These are phyloP conservation scores for Pithys albifrons DNA, from an alignment of 2,113 vertebrate species.

Conservation along the genomic window DNA sequence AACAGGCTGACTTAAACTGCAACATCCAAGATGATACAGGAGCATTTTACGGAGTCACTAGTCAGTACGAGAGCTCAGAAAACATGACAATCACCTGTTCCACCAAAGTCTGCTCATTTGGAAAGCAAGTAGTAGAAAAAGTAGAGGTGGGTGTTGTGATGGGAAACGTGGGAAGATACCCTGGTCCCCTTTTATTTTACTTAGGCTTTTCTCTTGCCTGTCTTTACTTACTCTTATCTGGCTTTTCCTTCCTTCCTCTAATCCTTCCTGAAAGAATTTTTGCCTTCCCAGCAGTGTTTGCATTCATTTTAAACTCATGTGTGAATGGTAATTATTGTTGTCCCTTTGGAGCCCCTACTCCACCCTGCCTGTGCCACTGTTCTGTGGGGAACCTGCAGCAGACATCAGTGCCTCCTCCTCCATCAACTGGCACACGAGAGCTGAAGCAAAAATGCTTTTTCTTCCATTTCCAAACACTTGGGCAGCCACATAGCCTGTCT, in stretches of 20 bases:
- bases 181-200: neutral
- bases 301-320: neutral
- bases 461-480: neutral
- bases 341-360: neutral
- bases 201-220: neutral
- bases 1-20: constrained; percentile 96
- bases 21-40: constrained; percentile 95
- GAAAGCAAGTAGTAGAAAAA: constrained; percentile 99
- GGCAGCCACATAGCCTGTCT: neutral
- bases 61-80: constrained; percentile 98
- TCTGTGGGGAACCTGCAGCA: neutral
- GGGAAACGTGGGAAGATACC: neutral
- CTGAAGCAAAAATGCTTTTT: neutral
- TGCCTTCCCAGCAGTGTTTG: neutral
- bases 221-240: neutral
- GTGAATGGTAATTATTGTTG: neutral
- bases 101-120: constrained; percentile 99
- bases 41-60: constrained; percentile 95
- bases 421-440: neutral
- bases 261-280: neutral
- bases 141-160: constrained; percentile 85
- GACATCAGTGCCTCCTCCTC: neutral
- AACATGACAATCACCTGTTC: constrained; percentile 99
- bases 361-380: neutral
- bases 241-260: neutral